phyloP scores from a whole-genome alignment of 2,888 invertebrate genomes.

The Boloria selene region DNA sequence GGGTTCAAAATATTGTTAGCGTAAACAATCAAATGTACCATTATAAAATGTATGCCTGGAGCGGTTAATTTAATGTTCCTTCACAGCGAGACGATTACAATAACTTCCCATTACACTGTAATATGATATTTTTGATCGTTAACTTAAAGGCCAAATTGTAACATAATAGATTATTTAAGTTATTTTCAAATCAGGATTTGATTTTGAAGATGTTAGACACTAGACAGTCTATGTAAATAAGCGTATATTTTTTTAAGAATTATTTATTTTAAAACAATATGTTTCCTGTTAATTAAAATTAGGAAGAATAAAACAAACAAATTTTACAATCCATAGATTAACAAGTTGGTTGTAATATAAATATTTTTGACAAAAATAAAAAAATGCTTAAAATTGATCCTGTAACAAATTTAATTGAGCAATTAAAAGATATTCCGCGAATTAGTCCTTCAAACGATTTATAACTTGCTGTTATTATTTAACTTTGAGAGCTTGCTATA shows the following conservation, averaged over 20 bases:
- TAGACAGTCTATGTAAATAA: neutral
- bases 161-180: slow-evolving; percentile 16
- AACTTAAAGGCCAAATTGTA: slow-evolving; percentile 34
- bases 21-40: slow-evolving; percentile 40
- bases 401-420: slow-evolving; percentile 22
- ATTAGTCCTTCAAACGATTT: slow-evolving; percentile 12
- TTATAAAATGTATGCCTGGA: slow-evolving; percentile 37
- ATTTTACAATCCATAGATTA: too few species aligned
- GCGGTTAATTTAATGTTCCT: slow-evolving; percentile 40
- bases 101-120: slow-evolving; percentile 31
- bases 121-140: slow-evolving; percentile 36
- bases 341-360: too few species aligned
- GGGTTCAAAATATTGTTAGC: slow-evolving; percentile 32
- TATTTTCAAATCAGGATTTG: neutral
- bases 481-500: slow-evolving; percentile 8
- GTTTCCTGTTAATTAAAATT: too few species aligned
- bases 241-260: too few species aligned
- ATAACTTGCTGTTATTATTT: slow-evolving; percentile 14
- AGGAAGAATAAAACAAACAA: too few species aligned
- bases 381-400: neutral
- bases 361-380: too few species aligned
- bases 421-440: slow-evolving; percentile 19
- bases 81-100: slow-evolving; percentile 33
- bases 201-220: neutral
- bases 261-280: too few species aligned